These are phyloP conservation scores for Prietella phreatophila DNA, from an alignment of 2,113 vertebrate genomes.

Conservation along the genomic window DNA sequence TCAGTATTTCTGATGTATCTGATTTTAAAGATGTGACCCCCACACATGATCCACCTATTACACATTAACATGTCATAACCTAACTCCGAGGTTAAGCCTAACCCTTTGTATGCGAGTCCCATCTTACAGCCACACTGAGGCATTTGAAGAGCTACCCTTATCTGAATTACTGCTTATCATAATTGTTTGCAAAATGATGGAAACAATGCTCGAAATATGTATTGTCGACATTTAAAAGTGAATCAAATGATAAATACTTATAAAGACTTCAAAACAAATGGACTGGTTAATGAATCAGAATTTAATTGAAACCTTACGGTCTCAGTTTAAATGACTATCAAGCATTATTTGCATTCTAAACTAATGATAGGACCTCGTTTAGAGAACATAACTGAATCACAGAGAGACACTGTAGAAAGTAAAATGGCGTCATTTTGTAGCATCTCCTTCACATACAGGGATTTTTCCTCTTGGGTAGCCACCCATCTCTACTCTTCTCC, in stretches of 20 bases:
- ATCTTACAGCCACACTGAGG: slow-evolving; percentile 16
- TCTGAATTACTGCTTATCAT: slow-evolving; percentile 8
- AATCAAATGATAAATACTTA: neutral
- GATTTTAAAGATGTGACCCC: neutral
- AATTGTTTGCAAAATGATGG: slow-evolving; percentile 20
- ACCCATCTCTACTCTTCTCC: neutral
- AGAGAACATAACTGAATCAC: neutral
- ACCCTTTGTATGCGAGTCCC: neutral
- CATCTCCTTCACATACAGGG: neutral
- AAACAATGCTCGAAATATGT: neutral
- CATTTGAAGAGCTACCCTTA: neutral
- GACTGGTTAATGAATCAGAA: neutral
- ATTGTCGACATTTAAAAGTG: neutral
- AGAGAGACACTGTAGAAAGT: neutral
- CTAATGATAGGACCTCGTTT: neutral
- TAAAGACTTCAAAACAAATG: neutral
- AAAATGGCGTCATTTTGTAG: neutral
- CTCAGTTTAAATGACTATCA: neutral
- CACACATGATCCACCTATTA: neutral
- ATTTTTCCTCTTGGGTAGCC: neutral
- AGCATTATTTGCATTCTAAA: neutral
- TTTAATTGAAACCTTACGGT: neutral
- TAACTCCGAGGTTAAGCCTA: neutral
- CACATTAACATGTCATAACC: neutral
- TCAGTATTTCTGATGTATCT: neutral